These are phyloP conservation scores for Daboia siamensis DNA, from an alignment of 2,113 vertebrate genomes.

Conservation along the genomic window DNA sequence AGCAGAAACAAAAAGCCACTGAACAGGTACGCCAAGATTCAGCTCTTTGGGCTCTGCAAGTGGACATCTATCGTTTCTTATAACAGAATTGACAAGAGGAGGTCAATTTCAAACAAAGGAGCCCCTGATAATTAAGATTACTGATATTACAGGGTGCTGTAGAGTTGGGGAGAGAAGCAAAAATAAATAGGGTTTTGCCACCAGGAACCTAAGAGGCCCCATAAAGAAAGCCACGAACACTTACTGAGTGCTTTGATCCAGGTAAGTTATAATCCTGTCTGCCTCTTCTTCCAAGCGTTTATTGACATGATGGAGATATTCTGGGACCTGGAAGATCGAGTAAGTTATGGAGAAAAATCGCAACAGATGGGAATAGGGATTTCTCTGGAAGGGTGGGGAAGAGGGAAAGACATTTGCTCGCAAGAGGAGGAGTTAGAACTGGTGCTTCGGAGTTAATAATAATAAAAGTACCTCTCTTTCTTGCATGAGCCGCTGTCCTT, in stretches of 20 bases:
- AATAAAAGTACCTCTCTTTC: slow-evolving; percentile 89
- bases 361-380: neutral
- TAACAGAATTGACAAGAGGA: neutral
- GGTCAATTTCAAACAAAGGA: neutral
- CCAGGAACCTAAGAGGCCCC: neutral
- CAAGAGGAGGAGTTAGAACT: neutral
- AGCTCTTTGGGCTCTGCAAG: neutral
- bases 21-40: too few species aligned
- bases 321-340: slow-evolving; percentile 83
- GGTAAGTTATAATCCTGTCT: slow-evolving; percentile 96
- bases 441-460: neutral
- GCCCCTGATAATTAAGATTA: neutral
- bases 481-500: slow-evolving; percentile 98
- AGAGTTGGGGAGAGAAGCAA: neutral
- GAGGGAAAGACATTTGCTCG: neutral
- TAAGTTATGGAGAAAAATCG: neutral
- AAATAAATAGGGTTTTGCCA: too few species aligned
- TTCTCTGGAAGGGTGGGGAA: neutral
- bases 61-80: neutral
- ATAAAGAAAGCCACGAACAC: slow-evolving; percentile 48
- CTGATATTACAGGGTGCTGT: neutral
- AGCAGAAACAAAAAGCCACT: neutral
- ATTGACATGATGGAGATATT: slow-evolving; percentile 98
- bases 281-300: slow-evolving; percentile 97
- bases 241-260: slow-evolving; percentile 99